Conservation (phyloP, 2,797 vertebrate species). For the Brotula barbata region DNA sequence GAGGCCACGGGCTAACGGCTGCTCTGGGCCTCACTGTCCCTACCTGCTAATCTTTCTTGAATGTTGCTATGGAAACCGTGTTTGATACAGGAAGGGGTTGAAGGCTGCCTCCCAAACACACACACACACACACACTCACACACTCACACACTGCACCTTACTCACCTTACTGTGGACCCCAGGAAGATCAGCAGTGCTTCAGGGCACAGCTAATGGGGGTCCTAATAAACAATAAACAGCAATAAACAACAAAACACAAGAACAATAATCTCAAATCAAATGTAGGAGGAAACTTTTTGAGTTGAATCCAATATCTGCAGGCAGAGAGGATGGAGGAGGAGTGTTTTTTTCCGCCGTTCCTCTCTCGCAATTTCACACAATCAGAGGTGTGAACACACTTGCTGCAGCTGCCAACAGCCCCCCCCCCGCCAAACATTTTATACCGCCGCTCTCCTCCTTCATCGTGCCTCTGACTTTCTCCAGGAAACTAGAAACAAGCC, state of each 20-base stretch:
- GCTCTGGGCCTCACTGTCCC: conserved; percentile 29
- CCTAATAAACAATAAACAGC: no score
- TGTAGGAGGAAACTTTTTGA: conserved; percentile 21
- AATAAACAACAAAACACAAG: no score
- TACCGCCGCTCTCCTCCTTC: background rate
- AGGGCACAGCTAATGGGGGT: no score
- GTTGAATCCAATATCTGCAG: conserved; percentile 46
- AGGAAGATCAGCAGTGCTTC: no score
- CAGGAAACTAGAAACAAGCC: conserved; percentile 23
- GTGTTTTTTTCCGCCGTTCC: conserved; percentile 28
- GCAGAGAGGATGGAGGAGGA: conserved; percentile 1
- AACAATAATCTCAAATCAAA: no score
- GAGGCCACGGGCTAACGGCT: conserved; percentile 20
- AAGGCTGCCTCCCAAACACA: conserved; percentile 10
- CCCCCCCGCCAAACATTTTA: conserved; percentile 12
- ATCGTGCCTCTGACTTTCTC: background rate
- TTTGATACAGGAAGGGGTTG: conserved; percentile 35
- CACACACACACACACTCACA: conserved; percentile 1
- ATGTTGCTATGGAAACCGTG: conserved; percentile 57
- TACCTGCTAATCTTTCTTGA: conserved; percentile 44
- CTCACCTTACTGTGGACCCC: no score
- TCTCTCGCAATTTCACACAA: conserved; percentile 47
- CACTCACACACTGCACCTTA: conserved; percentile 5
- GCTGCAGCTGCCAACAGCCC: conserved; percentile 33
- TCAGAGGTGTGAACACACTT: conserved; percentile 56